Conservation (phyloP, 2,888 invertebrate genomes). For the Protophormia terraenovae region DNA sequence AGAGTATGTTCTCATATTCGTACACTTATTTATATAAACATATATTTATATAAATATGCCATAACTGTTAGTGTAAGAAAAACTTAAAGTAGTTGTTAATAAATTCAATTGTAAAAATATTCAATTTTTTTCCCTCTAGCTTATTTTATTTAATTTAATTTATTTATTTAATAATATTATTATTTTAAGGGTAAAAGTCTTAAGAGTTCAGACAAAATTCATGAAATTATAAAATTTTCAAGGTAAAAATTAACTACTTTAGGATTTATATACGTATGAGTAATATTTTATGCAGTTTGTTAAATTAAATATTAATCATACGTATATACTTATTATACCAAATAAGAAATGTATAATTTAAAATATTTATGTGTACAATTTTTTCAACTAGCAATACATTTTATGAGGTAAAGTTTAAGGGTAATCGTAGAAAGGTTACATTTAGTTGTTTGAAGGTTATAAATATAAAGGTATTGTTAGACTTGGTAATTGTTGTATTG, state of each 20-base stretch:
- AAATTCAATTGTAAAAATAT: constrained; percentile 11
- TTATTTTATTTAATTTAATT: no score
- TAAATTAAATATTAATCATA: not conserved
- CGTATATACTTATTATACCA: no score
- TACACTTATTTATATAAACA: no score
- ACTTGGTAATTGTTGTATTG: no score
- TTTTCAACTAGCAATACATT: no score
- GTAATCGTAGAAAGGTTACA: no score
- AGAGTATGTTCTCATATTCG: not conserved
- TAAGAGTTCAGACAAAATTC: not conserved
- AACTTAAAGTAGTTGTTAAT: not conserved
- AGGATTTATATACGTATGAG: not conserved
- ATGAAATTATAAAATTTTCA: not conserved
- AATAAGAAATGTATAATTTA: no score
- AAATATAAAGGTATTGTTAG: no score
- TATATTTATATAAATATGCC: no score
- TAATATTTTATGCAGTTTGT: not conserved
- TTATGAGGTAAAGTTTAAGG: no score
- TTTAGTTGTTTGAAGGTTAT: no score
- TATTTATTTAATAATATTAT: not conserved
- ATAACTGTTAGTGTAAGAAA: not conserved
- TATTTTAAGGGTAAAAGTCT: not conserved
- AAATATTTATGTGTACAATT: no score
- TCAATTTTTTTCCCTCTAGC: not conserved
- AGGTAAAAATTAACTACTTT: not conserved